phyloP scores from a whole-genome alignment of 2,113 vertebrate species.

The Pantherophis guttatus region DNA sequence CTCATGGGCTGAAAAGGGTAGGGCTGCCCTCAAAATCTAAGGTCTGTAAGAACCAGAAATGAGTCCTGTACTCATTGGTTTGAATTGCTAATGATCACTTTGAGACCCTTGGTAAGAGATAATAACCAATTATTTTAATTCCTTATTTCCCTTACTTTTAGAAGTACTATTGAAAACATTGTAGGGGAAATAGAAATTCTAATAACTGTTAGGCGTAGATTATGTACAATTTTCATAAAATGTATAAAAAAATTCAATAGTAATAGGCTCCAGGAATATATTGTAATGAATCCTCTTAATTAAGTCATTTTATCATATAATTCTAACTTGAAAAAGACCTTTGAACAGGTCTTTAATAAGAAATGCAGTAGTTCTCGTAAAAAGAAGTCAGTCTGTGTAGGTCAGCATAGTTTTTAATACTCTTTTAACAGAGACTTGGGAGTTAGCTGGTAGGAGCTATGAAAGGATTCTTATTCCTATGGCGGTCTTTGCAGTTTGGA shows the following conservation, averaged over 20 bases:
- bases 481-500: constrained; percentile 41
- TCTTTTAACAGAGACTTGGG: constrained; percentile 40
- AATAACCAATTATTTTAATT: not conserved
- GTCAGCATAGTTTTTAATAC: not conserved
- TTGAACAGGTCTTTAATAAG: not conserved
- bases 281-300: not conserved
- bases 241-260: not conserved
- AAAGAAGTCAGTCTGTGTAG: constrained; percentile 1
- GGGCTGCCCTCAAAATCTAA: not conserved
- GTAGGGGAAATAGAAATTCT: not conserved
- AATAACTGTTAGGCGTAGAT: constrained; percentile 40
- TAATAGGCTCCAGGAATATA: fast-evolving
- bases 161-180: not conserved
- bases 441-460: constrained; percentile 27
- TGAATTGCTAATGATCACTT: not conserved
- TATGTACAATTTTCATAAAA: constrained; percentile 56
- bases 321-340: constrained; percentile 13
- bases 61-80: not conserved
- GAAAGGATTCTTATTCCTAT: constrained; percentile 20
- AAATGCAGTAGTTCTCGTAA: constrained; percentile 2
- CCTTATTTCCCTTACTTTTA: not conserved
- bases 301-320: not conserved
- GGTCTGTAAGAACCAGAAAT: not conserved
- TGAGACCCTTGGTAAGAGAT: not conserved
- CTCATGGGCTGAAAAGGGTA: not conserved